These are phyloP conservation scores for Lepidocyrtoides sp. DNA, from an alignment of 2,888 invertebrate genomes.

Conservation along the genomic window DNA sequence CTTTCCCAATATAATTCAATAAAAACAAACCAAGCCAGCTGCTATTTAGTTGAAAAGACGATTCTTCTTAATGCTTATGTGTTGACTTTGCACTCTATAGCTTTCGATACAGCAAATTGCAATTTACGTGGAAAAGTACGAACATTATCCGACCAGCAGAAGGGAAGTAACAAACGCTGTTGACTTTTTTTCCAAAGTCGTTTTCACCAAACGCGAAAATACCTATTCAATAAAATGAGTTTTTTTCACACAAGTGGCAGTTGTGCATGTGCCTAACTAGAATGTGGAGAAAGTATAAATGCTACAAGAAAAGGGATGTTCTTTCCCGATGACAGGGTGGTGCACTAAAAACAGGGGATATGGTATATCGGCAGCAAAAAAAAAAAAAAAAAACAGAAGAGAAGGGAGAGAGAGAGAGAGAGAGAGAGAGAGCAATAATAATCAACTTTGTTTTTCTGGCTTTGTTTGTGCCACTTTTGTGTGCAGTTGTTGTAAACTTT, in stretches of 20 bases:
- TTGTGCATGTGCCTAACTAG: constrained; percentile 1
- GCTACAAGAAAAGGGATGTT: constrained; percentile 61
- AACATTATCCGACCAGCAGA: constrained; percentile 42
- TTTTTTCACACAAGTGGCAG: background rate
- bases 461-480: constrained; percentile 67
- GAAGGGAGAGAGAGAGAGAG: no score
- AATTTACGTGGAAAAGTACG: constrained; percentile 59
- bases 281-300: constrained; percentile 37
- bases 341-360: background rate
- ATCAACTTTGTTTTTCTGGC: constrained; percentile 66
- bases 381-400: background rate
- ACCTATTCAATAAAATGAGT: constrained; percentile 44
- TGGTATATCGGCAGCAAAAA: constrained; percentile 41
- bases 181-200: constrained; percentile 61
- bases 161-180: constrained; percentile 29
- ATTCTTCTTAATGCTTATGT: background rate
- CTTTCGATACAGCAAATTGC: background rate
- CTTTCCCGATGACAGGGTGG: constrained; percentile 20
- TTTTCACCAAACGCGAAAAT: constrained; percentile 63
- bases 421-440: no score
- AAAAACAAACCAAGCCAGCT: constrained; percentile 42
- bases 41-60: background rate
- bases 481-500: constrained; percentile 49
- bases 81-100: background rate
- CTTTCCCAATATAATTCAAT: constrained; percentile 70